Base-by-base conservation (phyloP, 2,888 invertebrate species). In the Salpingus planirostris region DNA sequence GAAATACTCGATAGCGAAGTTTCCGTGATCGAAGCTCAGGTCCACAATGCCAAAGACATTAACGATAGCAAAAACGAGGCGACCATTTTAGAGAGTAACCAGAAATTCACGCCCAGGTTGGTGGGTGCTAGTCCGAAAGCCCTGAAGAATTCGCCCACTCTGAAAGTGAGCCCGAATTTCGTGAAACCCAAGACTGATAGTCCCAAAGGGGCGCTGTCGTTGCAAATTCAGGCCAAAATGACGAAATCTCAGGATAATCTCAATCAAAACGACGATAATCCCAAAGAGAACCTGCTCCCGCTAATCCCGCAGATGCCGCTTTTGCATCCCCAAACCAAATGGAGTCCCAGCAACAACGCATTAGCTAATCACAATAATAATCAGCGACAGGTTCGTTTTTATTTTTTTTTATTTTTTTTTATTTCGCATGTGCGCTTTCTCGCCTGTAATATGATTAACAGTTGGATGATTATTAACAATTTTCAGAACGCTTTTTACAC, bases 151-250 rank as follows among this genome's bases (percentile, higher is more conserved):
- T 54, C 54, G 1, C 71, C 70, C 29, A 62, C 62, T 29, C 69
- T 74, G 38, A 74, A 74, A 50, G 71, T 74, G 1, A 73, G 73
- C 39, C 72, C 75, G 0, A 74, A 74, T 55, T 60, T 74, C 36
- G 67, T 74, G 6, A 59, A 60, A 38, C 59, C 63, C 14, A 54
- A 55, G 32, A 54, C 47, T 11, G 54, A 55, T 37, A 60, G 55
- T 37, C 56, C 57, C 1, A 61, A 60, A 51, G 62, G 62, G 11
- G 62, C 61, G 2, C 38, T 63, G 5, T 57, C 60, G 7, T 43
- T 50, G 24, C 60, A 63, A 39, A 52, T 63, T 13, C 56, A 61
- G 40, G 59, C 62, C 4, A 62, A 56, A 46, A 44, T 47, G 11
- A 60, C 61, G 42, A 46, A 50, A 13, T 45, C 50, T 5, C 48